Base-by-base conservation (phyloP, 2,113 vertebrate species). In the Gadus macrocephalus region DNA sequence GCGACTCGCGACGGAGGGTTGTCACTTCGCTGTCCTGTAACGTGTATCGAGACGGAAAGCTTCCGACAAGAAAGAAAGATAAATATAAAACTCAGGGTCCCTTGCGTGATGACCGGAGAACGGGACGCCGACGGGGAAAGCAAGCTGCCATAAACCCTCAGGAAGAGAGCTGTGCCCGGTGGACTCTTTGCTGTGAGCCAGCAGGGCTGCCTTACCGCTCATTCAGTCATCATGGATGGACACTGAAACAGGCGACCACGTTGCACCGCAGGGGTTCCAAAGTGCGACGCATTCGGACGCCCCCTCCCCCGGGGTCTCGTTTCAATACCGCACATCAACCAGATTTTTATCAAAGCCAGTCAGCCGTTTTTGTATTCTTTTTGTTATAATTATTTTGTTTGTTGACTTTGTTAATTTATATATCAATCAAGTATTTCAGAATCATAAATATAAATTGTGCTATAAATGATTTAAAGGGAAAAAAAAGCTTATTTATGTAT, bases 261-360 rank as follows among this genome's bases (percentile, higher is more conserved):
- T 56, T 35, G 25, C 71, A 1, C 75, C 20, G 71, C 76, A 72
- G 3, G 9, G 58, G 56, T 35, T 35, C 31, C 31, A 62, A 67
- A 76, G 69, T 20, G 14, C 25, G 25, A 64, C 56, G 53, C 42
- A 65, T 31, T 35, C 31, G 6, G 56, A 69, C 53, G 55, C 55
- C 15, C 55, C 15, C 55, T 6, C 15, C 15, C 55, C 17, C 55
- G 1, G 12, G 55, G 15, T 53, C 69, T 81, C 78, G 77, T 77
- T 85, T 87, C 86, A 49, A 86, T 80, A 88, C 89, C 93, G 84
- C 93, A 93, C 95, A 84, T 91, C 91, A 89, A 77, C 81, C 87
- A 90, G 88, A 89, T 88, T 86, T 87, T 85, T 87, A 87, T 83
- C 70, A 82, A 75, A 86, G 81, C 81, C 78, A 78, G 83, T 85